Base-by-base conservation (phyloP, 2,797 vertebrate genomes). In the Melanotaenia nigrans region DNA sequence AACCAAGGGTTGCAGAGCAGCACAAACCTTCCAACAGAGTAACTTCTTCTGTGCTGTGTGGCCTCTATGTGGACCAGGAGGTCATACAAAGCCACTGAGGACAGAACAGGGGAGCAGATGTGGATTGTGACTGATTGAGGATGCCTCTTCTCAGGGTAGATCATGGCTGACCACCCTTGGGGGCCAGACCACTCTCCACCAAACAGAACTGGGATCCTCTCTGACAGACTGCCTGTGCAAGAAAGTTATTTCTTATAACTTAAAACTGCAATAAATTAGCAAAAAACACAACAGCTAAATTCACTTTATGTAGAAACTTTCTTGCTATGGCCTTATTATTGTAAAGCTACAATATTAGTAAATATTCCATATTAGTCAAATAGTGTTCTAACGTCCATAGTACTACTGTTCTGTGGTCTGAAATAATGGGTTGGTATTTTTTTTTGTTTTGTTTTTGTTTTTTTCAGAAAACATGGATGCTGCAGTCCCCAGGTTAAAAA, bases 1-100 rank as follows among this genome's bases (percentile, higher is more conserved):
- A 87, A 71, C 92, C 92, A 93, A 16, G 92, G 92, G 77, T 93
- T 93, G 86, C 71, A 93, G 35, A 92, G 89, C 61, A 93, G 70
- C 51, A 90, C 85, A 71, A 93, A 91, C 0, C 12, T 55, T 13
- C 90, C 92, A 20, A 75, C 33, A 2, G 0, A 0, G n/a, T 75
- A 90, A 59, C 42, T 86, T 11, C 7, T 49, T 24, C 25, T 63
- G 36, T 3, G 1, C 22, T 0, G 0, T 0, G 0, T 2, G 14
- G 62, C 66, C 68, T 79, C 38, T 3, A 89, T 73, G 73, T 90
- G 73, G 58, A 92, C 11, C 25, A 65, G n/a, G 18, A 93, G 86
- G 1, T 65, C 7, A 38, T 93, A 88, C n/a, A 61, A 7, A n/a
- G 78, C 90, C 74, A 93, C 89, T 0, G 91, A 60, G 22, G 90